These are phyloP conservation scores for Rhaphigaster nebulosa DNA, from an alignment of 2,888 invertebrate genomes.

Conservation along the genomic window DNA sequence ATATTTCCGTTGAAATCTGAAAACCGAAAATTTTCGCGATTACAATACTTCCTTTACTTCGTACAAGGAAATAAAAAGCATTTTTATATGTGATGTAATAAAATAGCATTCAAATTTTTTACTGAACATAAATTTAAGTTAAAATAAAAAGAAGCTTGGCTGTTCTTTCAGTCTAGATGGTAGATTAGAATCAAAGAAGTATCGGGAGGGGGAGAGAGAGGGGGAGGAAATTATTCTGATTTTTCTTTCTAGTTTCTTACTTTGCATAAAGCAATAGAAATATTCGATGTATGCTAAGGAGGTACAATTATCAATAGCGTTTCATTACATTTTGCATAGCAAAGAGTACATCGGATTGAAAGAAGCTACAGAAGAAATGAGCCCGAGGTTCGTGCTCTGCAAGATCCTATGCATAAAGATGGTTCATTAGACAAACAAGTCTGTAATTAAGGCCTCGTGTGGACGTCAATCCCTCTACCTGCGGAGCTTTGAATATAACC, in stretches of 20 bases:
- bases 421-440: constrained; percentile 16
- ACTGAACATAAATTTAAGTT: too few species aligned
- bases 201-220: too few species aligned
- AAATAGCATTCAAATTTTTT: too few species aligned
- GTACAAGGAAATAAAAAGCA: too few species aligned
- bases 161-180: too few species aligned
- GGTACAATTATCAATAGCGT: neutral
- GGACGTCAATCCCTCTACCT: constrained; percentile 1
- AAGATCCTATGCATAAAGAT: constrained; percentile 17
- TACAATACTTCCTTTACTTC: too few species aligned
- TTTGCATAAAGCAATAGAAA: neutral
- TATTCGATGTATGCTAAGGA: neutral
- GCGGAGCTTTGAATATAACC: neutral
- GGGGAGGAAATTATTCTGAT: too few species aligned
- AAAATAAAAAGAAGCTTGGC: too few species aligned
- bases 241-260: neutral
- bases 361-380: neutral
- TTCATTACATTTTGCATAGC: neutral
- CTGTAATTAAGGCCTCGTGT: constrained; percentile 15
- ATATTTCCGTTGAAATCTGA: too few species aligned
- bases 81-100: too few species aligned
- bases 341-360: neutral
- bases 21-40: too few species aligned
- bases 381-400: neutral
- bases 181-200: too few species aligned